phyloP scores from a whole-genome alignment of 2,113 vertebrate species.

The Oreocharis arfaki region DNA sequence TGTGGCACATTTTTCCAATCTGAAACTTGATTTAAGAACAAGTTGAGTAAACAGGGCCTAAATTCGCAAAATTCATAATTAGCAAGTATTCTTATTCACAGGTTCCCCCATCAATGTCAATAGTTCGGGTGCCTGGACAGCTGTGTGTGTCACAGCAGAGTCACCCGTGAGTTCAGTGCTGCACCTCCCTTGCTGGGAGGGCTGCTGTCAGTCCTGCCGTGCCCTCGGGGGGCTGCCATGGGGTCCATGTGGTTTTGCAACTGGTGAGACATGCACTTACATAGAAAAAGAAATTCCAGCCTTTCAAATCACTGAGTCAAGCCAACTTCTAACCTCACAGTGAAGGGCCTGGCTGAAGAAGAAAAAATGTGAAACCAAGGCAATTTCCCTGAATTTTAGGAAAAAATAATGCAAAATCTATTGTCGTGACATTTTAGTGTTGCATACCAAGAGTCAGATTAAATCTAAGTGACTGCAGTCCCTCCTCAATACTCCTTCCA shows the following conservation, averaged over 20 bases:
- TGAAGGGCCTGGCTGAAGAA: not conserved
- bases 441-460: not conserved
- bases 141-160: not conserved
- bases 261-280: not conserved
- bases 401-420: not conserved
- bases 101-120: not conserved
- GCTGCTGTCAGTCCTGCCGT: not conserved
- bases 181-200: not conserved
- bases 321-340: not conserved
- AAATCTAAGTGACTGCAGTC: not conserved
- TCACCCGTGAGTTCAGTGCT: not conserved
- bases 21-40: not conserved
- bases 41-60: not conserved
- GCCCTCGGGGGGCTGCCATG: not conserved
- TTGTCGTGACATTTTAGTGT: not conserved
- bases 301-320: not conserved
- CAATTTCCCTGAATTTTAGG: not conserved
- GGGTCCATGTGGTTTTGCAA: fast-evolving
- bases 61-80: not conserved
- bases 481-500: not conserved
- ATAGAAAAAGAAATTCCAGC: not conserved
- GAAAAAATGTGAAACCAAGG: not conserved
- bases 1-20: not conserved
- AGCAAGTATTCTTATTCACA: not conserved
- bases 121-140: not conserved